Conservation (phyloP, 2,888 invertebrate species). For the Bibio marci region DNA sequence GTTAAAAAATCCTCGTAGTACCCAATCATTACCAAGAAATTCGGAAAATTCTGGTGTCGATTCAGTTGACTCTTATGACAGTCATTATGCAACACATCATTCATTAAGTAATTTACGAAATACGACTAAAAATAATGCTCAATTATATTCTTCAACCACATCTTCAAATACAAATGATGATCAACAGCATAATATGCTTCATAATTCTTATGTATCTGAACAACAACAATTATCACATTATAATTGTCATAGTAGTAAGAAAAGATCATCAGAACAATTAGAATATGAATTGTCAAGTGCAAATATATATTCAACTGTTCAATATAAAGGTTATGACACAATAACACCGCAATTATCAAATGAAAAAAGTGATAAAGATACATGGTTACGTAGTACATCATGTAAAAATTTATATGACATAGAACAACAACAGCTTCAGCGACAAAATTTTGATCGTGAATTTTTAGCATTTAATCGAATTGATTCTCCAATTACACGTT, state of each 20-base stretch:
- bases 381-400: conserved; percentile 64
- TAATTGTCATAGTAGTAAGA: not conserved
- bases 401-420: conserved; percentile 68
- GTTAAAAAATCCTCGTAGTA: too few species aligned
- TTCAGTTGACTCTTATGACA: conserved; percentile 29
- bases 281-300: conserved; percentile 40
- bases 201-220: not conserved
- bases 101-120: conserved; percentile 13
- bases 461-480: conserved; percentile 31
- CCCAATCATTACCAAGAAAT: conserved; percentile 2
- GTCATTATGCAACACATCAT: conserved; percentile 25
- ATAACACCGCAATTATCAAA: conserved; percentile 19
- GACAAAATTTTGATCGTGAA: conserved; percentile 25
- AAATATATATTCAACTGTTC: conserved; percentile 35
- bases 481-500: conserved; percentile 55
- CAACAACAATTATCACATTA: not conserved
- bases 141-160: conserved; percentile 20
- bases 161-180: conserved; percentile 19
- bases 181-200: conserved; percentile 9
- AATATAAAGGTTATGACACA: conserved; percentile 16
- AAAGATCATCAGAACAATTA: conserved; percentile 28
- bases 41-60: conserved; percentile 23
- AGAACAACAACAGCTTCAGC: conserved; percentile 22
- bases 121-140: conserved; percentile 16
- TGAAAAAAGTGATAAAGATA: conserved; percentile 21